A percentile compares a stretch with the other conserved stretches of the same genome.
phyloP scores from a whole-genome alignment of 2,888 invertebrate species.

The Nymphalis polychloros region DNA sequence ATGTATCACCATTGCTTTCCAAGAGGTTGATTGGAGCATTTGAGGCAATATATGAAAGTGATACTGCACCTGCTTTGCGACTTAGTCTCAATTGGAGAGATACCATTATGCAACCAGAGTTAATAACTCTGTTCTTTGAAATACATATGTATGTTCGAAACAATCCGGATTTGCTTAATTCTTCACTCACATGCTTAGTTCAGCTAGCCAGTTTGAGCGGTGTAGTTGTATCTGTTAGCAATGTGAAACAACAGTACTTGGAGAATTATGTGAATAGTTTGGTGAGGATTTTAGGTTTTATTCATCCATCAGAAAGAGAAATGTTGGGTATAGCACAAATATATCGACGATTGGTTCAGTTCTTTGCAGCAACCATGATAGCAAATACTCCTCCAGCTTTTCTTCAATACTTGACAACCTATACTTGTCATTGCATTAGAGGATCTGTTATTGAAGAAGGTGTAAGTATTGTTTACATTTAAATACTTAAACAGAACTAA shows the following conservation, averaged over 20 bases:
- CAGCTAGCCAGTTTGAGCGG: slow-evolving; percentile 84
- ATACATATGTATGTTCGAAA: slow-evolving; percentile 91
- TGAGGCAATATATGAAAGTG: slow-evolving; percentile 85
- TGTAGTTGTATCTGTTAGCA: slow-evolving; percentile 60
- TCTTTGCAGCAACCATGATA: slow-evolving; percentile 70
- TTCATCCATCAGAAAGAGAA: slow-evolving; percentile 70
- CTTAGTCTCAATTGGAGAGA: slow-evolving; percentile 87
- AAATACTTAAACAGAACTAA: no score
- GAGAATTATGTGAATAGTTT: slow-evolving; percentile 74
- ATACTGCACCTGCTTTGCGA: slow-evolving; percentile 84
- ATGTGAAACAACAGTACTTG: slow-evolving; percentile 70
- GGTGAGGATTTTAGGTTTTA: slow-evolving; percentile 69
- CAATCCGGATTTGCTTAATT: slow-evolving; percentile 87
- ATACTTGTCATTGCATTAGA: slow-evolving; percentile 73
- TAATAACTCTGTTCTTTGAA: slow-evolving; percentile 90
- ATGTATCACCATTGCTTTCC: slow-evolving; percentile 85
- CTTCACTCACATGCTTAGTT: slow-evolving; percentile 90
- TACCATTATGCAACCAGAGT: slow-evolving; percentile 87
- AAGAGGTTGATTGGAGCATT: slow-evolving; percentile 87
- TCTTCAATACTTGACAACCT: slow-evolving; percentile 67
- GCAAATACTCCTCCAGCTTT: slow-evolving; percentile 68
- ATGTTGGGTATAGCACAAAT: slow-evolving; percentile 75
- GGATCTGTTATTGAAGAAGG: slow-evolving; percentile 73
- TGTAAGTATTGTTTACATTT: slow-evolving; percentile 53
- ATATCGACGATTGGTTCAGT: slow-evolving; percentile 71